phyloP scores from a whole-genome alignment of 2,113 vertebrate genomes.

The Calcarius ornatus region DNA sequence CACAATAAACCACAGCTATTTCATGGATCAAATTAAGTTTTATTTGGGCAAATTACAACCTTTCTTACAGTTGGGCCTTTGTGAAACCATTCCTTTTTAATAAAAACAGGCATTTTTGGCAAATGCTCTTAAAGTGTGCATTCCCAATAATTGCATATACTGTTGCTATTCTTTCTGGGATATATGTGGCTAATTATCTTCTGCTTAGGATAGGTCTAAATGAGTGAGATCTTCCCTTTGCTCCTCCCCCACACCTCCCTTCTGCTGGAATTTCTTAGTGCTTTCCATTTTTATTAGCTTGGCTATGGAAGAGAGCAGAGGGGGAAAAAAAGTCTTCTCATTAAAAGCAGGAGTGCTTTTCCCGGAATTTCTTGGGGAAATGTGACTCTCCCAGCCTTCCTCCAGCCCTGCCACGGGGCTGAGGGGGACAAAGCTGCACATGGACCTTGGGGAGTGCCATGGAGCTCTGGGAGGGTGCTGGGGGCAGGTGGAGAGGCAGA shows the following conservation, averaged over 20 bases:
- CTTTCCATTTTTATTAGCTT: constrained; percentile 56
- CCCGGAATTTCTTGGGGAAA: constrained; percentile 72
- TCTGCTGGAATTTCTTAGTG: constrained; percentile 29
- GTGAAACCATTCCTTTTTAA: constrained; percentile 85
- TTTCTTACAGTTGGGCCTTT: constrained; percentile 83
- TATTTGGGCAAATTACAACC: constrained; percentile 84
- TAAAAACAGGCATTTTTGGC: constrained; percentile 78
- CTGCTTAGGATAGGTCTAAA: constrained; percentile 3
- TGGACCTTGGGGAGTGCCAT: not conserved
- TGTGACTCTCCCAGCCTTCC: constrained; percentile 43
- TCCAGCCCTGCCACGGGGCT: not conserved
- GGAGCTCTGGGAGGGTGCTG: not conserved
- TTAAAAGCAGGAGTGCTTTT: constrained; percentile 63
- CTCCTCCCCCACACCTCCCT: not conserved
- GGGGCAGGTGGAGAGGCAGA: not conserved
- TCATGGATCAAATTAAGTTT: constrained; percentile 89
- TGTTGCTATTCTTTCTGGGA: not conserved
- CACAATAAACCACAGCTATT: constrained; percentile 88
- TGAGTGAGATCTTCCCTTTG: not conserved
- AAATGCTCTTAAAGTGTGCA: constrained; percentile 66
- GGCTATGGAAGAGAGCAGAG: constrained; percentile 46
- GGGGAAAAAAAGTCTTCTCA: not conserved
- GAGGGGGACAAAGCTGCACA: not conserved
- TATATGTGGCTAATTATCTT: constrained; percentile 39
- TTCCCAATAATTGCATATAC: constrained; percentile 38